Evolutionary conservation across 2,113 vertebrate genomes (phyloP), one percentile per base, ranked within the genome.

Genomic region (Shinisaurus crocodilurus): DNA sequence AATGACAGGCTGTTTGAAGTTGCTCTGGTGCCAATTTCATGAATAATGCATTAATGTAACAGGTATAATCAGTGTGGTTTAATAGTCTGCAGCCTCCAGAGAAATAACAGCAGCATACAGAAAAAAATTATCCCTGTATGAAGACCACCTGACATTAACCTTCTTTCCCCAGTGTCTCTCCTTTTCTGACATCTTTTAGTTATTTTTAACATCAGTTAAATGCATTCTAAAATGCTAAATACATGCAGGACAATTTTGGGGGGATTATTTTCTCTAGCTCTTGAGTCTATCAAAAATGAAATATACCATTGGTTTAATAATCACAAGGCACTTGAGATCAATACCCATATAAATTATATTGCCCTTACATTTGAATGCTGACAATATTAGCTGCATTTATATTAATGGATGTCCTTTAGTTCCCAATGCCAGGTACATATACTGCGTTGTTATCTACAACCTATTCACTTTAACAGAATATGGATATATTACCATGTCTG

Each of bases 1-100:
- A 98, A 98, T 97, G 98, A 98, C 98, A 97, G 96, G 92, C 92
- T 95, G 96, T 97, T 98, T 98, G 96, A 98, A 98, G 96, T 98
- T 97, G 94, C 90, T 96, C 96, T 96, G 92, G 96, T 96, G 94
- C 93, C 95, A 92, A 92, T 94, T 63, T 96, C 89, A 98, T 98
- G 98, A 98, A 98, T 98, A 98, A 99, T 98, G 96, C 97, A 98
- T 97, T 87, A 91, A 89, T 88, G 93, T 96, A 96, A 97, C 97
- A 98, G 97, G 97, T 98, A 97, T 96, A 95, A 96, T 98, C 98
- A 98, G 97, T 95, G 93, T 95, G 96, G 97, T 97, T 98, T 97
- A 98, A 98, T 97, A 96, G 96, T 96, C 95, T 96, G 87, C 95
- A 96, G 91, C 87, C 94, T 96, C 94, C 82, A 93, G 94, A 95